Evolutionary conservation across 2,113 vertebrate species (phyloP).

Genomic region (Nothoprocta pentlandii): DNA sequence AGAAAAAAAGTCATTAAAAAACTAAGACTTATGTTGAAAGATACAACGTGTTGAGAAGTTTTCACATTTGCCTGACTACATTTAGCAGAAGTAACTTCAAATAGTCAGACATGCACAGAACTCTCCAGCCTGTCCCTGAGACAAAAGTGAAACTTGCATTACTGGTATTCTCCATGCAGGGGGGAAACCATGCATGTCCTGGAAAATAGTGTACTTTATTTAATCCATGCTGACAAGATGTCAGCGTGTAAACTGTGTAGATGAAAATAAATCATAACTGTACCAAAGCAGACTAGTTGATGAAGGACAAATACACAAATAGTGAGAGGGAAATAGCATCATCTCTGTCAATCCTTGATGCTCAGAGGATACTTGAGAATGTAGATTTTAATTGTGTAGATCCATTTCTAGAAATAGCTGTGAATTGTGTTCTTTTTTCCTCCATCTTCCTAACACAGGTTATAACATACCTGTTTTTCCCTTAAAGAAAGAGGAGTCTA

Average conservation of each 20-base stretch:
- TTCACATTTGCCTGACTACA: background rate
- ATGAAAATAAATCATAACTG: background rate
- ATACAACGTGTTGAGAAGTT: background rate
- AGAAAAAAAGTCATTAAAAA: background rate
- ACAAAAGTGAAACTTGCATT: background rate
- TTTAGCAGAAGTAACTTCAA: background rate
- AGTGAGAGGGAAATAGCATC: background rate
- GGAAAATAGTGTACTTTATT: background rate
- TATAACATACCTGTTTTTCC: background rate
- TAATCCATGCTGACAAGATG: background rate
- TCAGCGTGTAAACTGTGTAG: background rate
- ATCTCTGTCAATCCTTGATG: background rate
- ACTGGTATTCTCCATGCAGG: background rate
- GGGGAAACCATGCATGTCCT: background rate
- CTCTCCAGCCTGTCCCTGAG: background rate
- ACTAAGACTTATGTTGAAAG: background rate
- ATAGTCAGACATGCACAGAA: background rate
- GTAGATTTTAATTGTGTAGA: background rate
- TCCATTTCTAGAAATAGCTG: background rate
- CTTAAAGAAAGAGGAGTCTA: background rate
- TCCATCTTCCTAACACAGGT: accelerated
- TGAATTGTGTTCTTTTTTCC: background rate
- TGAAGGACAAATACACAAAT: background rate
- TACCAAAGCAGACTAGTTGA: background rate
- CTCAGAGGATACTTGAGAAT: background rate